Conservation (phyloP, 2,888 invertebrate species). For the Eurytoma adleriae region DNA sequence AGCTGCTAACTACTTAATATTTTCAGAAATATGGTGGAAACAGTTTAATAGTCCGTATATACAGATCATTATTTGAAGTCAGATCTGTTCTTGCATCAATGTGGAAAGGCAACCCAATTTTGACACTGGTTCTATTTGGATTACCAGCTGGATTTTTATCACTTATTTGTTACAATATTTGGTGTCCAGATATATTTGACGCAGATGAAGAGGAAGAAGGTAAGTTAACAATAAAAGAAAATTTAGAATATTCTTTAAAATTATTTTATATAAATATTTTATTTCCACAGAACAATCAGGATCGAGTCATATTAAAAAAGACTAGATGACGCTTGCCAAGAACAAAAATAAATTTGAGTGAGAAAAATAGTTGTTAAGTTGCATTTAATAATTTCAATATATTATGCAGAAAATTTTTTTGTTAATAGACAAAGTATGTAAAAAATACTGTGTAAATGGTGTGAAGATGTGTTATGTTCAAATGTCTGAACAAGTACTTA, state of each 20-base stretch:
- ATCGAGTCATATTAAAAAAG: constrained; percentile 72
- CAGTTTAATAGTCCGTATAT: constrained; percentile 85
- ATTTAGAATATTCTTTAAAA: background rate
- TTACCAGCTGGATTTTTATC: constrained; percentile 95
- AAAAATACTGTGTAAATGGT: constrained; percentile 40
- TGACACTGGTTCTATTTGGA: constrained; percentile 95
- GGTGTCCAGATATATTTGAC: constrained; percentile 96
- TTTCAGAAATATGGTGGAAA: constrained; percentile 91
- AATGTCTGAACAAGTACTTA: constrained; percentile 48
- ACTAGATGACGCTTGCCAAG: constrained; percentile 61
- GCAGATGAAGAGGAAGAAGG: constrained; percentile 86
- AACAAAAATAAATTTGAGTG: constrained; percentile 45
- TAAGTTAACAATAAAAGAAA: constrained; percentile 59
- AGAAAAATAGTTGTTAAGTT: constrained; percentile 52
- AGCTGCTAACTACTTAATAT: constrained; percentile 33
- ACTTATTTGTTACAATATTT: constrained; percentile 92
- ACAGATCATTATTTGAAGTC: constrained; percentile 90
- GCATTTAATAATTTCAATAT: constrained; percentile 49
- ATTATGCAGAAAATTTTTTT: constrained; percentile 21
- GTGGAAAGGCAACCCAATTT: constrained; percentile 95
- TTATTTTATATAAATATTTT: constrained; percentile 48
- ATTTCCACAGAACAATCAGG: constrained; percentile 63
- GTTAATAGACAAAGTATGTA: constrained; percentile 41
- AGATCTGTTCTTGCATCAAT: constrained; percentile 87
- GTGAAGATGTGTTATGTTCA: constrained; percentile 48